Evolutionary conservation across 2,888 invertebrate species (phyloP).

Genomic region (Pinctada fucata): DNA sequence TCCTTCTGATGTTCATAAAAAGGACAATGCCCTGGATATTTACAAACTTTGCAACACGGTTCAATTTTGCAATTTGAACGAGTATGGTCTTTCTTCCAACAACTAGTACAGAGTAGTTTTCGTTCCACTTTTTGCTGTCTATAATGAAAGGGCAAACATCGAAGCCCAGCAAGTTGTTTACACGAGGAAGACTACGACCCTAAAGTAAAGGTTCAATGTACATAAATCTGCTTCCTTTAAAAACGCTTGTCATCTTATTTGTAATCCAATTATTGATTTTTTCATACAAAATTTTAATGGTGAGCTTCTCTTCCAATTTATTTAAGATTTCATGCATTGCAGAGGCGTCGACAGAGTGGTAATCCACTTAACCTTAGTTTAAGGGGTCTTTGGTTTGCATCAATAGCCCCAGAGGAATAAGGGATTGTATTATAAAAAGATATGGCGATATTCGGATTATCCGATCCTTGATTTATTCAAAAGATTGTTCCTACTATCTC

Average conservation of each 20-base stretch:
- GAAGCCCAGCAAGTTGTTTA: constrained; percentile 3
- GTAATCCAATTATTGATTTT: background rate
- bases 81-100: constrained; percentile 4
- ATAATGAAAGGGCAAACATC: constrained; percentile 5
- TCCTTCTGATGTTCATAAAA: too few relatives aligned
- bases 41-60: constrained; percentile 7
- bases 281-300: constrained; percentile 8
- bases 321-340: constrained; percentile 7
- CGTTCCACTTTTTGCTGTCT: background rate
- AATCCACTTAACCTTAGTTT: constrained; percentile 10
- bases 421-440: constrained; percentile 13
- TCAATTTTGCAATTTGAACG: background rate
- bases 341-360: constrained; percentile 12
- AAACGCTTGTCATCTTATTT: constrained; percentile 15
- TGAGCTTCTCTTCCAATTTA: background rate
- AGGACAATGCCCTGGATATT: background rate
- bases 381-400: background rate
- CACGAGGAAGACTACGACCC: background rate
- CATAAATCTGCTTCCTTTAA: constrained; percentile 12
- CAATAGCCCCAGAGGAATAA: background rate
- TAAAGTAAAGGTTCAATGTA: background rate
- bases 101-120: constrained; percentile 6
- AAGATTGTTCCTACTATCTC: background rate
- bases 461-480: background rate
- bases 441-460: background rate